Evolutionary conservation across 2,113 vertebrate species (phyloP), one percentile per base, ranked within the genome.

Genomic region (Capreolus pygargus): DNA sequence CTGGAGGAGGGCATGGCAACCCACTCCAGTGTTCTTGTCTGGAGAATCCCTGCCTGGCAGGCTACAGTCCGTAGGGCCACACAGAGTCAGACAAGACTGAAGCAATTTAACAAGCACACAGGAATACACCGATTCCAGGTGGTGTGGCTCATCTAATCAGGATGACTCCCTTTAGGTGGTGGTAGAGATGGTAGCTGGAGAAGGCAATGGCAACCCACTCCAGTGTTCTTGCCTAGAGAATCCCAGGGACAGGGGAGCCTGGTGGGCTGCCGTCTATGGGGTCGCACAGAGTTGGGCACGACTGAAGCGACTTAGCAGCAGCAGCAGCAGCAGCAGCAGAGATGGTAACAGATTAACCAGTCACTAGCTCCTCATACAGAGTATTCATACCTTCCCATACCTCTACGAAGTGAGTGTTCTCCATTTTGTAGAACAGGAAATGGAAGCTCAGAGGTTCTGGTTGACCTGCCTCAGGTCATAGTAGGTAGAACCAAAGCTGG

Each of bases 71-170:
- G 39, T 10, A 70, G 67, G 67, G n/a, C 19, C 67, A 70, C n/a
- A 39, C 9, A 70, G n/a, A 70, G 67, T 70, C 19, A 39, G 19
- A 70, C 67, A 70, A 5, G 21, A 70, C n/a, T 23, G 67, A 39
- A 70, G n/a, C 0, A 0, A 70, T 10, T 39, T 70, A 39, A n/a
- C n/a, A 70, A 21, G 64, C 67, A 70, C 0, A 0, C 67, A 45
- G 1, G n/a, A 33, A 39, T 2, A 2, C 21, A 27, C 16, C 10
- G 76, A 60, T 43, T 45, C 43, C 8, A 16, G 30, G 23, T 15
- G 90, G 64, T 25, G 2, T 36, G 45, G 16, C n/a, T 39, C 58
- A 14, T 57, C 50, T 33, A 9, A 43, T 47, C 33, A 28, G 14
- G 13, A 33, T 23, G 43, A 8, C 13, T 47, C 1, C 47, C 9